Conservation (phyloP, 2,888 invertebrate genomes). For the Euplagia quadripunctaria region DNA sequence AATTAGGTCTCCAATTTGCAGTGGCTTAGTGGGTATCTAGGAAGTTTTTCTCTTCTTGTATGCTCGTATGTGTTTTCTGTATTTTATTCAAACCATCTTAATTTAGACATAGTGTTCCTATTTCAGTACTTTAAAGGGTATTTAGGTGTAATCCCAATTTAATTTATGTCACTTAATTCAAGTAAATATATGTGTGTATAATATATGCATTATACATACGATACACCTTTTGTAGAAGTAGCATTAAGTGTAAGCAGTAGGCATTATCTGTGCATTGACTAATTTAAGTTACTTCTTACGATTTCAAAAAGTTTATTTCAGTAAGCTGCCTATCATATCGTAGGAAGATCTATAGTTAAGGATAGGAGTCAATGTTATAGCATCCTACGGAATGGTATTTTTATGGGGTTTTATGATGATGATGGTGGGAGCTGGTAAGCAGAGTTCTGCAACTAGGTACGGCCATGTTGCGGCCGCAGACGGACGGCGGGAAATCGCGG, state of each 20-base stretch:
- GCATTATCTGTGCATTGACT: not conserved
- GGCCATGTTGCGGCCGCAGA: constrained; percentile 82
- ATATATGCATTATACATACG: too few relatives aligned
- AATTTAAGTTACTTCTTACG: not conserved
- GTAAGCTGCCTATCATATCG: not conserved
- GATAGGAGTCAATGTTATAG: not conserved
- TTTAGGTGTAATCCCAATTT: too few relatives aligned
- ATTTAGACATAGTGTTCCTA: too few relatives aligned
- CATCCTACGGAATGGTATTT: not conserved
- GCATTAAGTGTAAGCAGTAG: not conserved
- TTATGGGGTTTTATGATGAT: constrained; percentile 45
- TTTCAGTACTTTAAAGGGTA: too few relatives aligned
- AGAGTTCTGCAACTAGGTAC: constrained; percentile 71
- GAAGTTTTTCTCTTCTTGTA: not conserved
- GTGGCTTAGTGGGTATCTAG: not conserved
- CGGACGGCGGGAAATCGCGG: constrained; percentile 85
- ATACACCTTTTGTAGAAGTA: not conserved
- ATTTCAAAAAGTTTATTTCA: not conserved
- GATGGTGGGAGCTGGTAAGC: constrained; percentile 67
- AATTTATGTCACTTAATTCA: too few relatives aligned
- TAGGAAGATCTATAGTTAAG: not conserved
- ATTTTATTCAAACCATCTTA: not conserved
- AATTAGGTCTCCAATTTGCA: not conserved
- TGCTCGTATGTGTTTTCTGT: not conserved
- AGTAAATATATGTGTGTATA: too few relatives aligned